These are phyloP conservation scores for Australoheros facetus DNA, from an alignment of 2,797 vertebrate species.

Conservation along the genomic window DNA sequence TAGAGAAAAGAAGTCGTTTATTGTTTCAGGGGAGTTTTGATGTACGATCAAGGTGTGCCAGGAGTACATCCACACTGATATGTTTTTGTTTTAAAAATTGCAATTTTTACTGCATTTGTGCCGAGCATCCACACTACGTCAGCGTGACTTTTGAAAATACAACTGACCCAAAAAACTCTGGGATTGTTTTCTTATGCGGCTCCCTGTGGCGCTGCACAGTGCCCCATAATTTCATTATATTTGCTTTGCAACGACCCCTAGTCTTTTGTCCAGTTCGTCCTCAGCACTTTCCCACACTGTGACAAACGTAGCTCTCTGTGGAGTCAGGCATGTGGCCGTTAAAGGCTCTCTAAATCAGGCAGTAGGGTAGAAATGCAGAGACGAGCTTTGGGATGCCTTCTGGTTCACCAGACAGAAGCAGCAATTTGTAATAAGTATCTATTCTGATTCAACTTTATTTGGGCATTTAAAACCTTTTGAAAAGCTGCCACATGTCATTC, in stretches of 20 bases:
- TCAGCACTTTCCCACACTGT: no score
- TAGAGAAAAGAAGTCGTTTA: conserved; percentile 1
- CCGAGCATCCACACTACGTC: background rate
- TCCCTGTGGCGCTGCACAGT: background rate
- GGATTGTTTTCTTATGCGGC: no score
- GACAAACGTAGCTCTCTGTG: no score
- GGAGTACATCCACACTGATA: background rate
- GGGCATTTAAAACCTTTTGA: background rate
- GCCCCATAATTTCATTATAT: background rate
- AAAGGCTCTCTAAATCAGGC: background rate
- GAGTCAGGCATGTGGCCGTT: background rate
- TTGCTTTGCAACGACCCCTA: background rate
- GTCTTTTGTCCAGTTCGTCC: background rate
- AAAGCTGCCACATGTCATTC: background rate
- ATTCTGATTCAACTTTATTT: background rate
- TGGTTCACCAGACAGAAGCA: background rate
- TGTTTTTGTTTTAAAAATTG: background rate
- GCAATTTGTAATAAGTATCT: background rate
- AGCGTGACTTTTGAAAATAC: background rate
- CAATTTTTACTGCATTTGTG: background rate
- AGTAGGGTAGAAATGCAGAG: background rate
- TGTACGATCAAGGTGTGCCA: background rate
- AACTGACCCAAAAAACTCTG: background rate
- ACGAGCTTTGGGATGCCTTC: no score
- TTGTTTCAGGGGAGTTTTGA: background rate